A percentile compares a stretch with the other conserved stretches of the same genome.
These are phyloP conservation scores for Bucco capensis DNA, from an alignment of 2,113 vertebrate species.

Conservation along the genomic window DNA sequence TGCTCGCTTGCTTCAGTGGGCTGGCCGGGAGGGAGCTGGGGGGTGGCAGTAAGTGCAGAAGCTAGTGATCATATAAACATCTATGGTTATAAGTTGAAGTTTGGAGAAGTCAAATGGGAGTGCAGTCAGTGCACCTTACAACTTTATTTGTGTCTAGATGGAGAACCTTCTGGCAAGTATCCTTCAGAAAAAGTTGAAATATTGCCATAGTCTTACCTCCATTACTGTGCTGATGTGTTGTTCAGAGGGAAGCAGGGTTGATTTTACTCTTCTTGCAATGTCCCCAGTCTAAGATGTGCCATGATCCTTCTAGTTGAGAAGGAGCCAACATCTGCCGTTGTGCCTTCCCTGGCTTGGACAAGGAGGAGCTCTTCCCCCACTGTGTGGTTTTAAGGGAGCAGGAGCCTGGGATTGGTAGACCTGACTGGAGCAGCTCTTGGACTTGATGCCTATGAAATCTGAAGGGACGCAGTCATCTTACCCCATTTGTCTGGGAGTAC, in stretches of 20 bases:
- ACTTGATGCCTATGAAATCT: not conserved
- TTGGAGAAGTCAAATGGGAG: not conserved
- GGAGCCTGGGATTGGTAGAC: not conserved
- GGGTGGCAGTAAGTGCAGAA: not conserved
- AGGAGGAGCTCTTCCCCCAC: not conserved
- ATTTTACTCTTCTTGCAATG: not conserved
- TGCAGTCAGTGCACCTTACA: not conserved
- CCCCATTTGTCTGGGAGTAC: rapidly evolving
- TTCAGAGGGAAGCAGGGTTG: not conserved
- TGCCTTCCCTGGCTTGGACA: not conserved
- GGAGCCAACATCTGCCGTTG: not conserved
- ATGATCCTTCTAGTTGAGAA: not conserved
- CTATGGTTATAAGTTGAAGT: not conserved
- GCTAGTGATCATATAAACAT: rapidly evolving
- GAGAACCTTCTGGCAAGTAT: not conserved
- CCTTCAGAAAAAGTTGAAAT: not conserved
- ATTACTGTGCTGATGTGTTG: not conserved
- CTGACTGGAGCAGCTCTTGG: not conserved
- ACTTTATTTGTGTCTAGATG: not conserved
- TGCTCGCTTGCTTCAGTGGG: not conserved
- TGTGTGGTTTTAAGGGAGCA: not conserved
- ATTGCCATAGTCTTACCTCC: rapidly evolving
- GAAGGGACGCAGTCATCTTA: not conserved
- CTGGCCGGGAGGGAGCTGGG: not conserved
- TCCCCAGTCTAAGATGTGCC: not conserved